Evolutionary conservation across 2,888 invertebrate species (phyloP).

Genomic region (Abscondita cerata): DNA sequence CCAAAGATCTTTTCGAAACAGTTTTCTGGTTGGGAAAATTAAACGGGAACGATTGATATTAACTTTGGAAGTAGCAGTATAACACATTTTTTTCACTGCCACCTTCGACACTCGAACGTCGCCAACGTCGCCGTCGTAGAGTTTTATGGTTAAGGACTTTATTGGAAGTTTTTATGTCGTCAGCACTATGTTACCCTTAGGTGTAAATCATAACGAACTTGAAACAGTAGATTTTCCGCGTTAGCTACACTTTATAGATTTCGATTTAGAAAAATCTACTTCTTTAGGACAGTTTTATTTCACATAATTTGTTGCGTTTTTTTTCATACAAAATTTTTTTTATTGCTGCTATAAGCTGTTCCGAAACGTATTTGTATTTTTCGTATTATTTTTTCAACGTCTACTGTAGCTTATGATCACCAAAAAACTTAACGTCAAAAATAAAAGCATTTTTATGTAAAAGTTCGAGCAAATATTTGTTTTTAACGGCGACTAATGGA

Average conservation of each 20-base stretch:
- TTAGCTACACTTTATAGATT: slow-evolving; percentile 40
- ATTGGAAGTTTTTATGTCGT: slow-evolving; percentile 43
- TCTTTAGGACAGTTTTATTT: slow-evolving; percentile 17
- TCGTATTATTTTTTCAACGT: too few relatives aligned
- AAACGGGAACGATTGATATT: slow-evolving; percentile 7
- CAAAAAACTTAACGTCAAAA: too few relatives aligned
- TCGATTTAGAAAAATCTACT: slow-evolving; percentile 37
- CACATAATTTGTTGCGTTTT: too few relatives aligned
- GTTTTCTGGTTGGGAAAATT: not conserved
- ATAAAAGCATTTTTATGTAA: too few relatives aligned
- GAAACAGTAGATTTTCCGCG: slow-evolving; percentile 38
- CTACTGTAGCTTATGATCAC: too few relatives aligned
- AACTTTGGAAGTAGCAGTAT: slow-evolving; percentile 17
- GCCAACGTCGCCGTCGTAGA: slow-evolving; percentile 25
- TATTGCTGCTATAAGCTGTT: too few relatives aligned
- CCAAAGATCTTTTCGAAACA: too few relatives aligned
- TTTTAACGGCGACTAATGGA: too few relatives aligned
- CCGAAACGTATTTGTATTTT: too few relatives aligned
- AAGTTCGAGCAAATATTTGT: too few relatives aligned
- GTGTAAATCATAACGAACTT: slow-evolving; percentile 41
- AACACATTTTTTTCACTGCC: slow-evolving; percentile 24
- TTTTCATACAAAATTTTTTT: too few relatives aligned
- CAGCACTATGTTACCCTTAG: slow-evolving; percentile 41
- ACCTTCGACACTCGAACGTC: slow-evolving; percentile 19
- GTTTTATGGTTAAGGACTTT: slow-evolving; percentile 38